phyloP scores from a whole-genome alignment of 2,113 vertebrate genomes.

The Athene noctua region DNA sequence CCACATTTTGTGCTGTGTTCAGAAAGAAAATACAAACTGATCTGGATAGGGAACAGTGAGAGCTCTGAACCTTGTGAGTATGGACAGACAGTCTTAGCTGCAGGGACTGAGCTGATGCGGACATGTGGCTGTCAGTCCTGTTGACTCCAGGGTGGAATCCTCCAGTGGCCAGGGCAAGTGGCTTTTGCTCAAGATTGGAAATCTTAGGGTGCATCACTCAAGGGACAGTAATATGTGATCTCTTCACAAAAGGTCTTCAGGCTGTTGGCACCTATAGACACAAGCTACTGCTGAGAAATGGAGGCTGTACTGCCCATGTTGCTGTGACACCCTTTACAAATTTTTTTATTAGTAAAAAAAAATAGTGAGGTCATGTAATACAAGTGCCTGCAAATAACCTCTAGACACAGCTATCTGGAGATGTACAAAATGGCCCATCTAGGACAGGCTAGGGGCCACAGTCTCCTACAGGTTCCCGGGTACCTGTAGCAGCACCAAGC shows the following conservation, averaged over 20 bases:
- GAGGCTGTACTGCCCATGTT: rapidly evolving
- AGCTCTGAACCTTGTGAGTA: neutral
- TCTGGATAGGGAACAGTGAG: neutral
- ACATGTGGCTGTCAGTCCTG: neutral
- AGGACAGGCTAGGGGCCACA: neutral
- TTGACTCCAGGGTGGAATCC: rapidly evolving
- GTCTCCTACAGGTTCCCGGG: neutral
- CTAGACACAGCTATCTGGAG: neutral
- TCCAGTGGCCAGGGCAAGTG: neutral
- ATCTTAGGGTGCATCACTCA: neutral
- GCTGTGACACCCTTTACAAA: neutral
- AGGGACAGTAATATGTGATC: neutral
- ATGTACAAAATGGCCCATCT: neutral
- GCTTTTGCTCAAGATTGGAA: neutral
- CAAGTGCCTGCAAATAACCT: neutral
- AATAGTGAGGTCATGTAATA: neutral
- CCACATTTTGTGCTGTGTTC: neutral
- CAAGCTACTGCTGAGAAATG: neutral
- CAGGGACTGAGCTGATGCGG: rapidly evolving
- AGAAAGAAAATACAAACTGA: neutral
- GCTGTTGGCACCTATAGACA: neutral
- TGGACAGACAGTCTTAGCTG: neutral
- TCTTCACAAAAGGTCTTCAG: neutral
- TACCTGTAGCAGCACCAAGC: neutral
- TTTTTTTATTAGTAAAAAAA: neutral